Evolutionary conservation across 2,888 invertebrate genomes (phyloP).

Genomic region (Megalurothrips usitatus): DNA sequence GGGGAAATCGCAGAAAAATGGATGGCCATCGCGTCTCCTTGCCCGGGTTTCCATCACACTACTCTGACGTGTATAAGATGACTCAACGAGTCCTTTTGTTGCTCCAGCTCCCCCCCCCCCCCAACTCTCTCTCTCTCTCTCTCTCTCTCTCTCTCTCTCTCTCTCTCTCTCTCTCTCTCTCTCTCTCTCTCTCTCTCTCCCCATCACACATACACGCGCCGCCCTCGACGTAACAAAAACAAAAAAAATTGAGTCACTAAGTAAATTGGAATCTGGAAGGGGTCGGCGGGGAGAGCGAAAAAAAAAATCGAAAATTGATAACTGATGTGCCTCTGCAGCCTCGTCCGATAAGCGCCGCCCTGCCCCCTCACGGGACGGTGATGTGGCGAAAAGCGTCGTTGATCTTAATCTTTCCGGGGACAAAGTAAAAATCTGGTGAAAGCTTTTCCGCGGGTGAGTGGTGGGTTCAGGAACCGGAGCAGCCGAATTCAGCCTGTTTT

Average conservation of each 20-base stretch:
- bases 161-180: background rate
- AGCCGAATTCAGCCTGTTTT: no score
- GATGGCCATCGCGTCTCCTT: slow-evolving; percentile 11
- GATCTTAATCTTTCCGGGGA: no score
- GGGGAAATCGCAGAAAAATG: slow-evolving; percentile 19
- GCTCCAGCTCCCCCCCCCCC: background rate
- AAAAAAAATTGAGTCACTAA: slow-evolving; percentile 22
- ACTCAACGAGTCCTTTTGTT: slow-evolving; percentile 19
- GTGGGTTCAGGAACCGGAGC: no score
- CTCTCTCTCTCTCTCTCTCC: background rate
- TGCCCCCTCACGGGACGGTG: background rate
- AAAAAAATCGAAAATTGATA: background rate
- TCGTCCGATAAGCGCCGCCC: no score
- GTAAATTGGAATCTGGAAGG: slow-evolving; percentile 1
- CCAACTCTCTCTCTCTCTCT: background rate
- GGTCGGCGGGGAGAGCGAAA: background rate
- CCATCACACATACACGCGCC: background rate
- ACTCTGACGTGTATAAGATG: slow-evolving; percentile 9
- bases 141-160: background rate
- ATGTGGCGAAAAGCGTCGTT: background rate
- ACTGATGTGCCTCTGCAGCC: background rate
- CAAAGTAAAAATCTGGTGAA: no score
- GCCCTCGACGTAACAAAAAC: no score
- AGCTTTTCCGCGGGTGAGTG: no score
- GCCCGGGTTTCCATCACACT: background rate